These are phyloP conservation scores for Aegotheles bennettii DNA, from an alignment of 2,113 vertebrate species.

Conservation along the genomic window DNA sequence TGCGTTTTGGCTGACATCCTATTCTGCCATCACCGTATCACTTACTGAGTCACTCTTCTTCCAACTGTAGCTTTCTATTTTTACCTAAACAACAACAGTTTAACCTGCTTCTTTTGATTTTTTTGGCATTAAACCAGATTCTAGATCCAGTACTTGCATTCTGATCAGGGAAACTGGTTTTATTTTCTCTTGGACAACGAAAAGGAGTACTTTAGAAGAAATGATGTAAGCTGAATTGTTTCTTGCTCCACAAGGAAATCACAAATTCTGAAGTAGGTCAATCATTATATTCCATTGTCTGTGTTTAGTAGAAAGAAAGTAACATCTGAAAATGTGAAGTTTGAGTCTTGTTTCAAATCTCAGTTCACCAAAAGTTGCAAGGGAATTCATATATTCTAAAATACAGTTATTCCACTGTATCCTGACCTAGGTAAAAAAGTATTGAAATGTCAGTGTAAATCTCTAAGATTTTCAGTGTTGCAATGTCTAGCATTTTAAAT, in stretches of 20 bases:
- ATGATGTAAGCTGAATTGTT: background rate
- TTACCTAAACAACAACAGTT: constrained; percentile 23
- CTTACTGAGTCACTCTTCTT: constrained; percentile 46
- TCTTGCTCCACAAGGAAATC: background rate
- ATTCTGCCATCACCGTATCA: constrained; percentile 40
- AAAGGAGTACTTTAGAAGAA: background rate
- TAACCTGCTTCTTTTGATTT: background rate
- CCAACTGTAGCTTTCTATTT: constrained; percentile 56
- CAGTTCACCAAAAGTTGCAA: background rate
- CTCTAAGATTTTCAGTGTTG: background rate
- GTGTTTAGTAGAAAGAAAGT: background rate
- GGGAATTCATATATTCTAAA: background rate
- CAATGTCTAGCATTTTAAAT: background rate
- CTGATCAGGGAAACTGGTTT: background rate
- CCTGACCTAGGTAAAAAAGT: background rate
- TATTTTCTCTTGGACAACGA: background rate
- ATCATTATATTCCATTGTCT: background rate
- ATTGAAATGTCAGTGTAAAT: background rate
- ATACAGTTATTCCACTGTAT: background rate
- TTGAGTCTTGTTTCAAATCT: background rate
- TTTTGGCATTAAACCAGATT: background rate
- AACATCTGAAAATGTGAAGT: background rate
- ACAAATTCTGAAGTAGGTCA: background rate
- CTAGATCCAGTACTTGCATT: background rate
- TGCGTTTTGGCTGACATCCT: constrained; percentile 45